Evolutionary conservation across 92 coral and sea anemone genomes (phyloP), one percentile per base, ranked within the genome.

Genomic region (Siderastrea siderea): DNA sequence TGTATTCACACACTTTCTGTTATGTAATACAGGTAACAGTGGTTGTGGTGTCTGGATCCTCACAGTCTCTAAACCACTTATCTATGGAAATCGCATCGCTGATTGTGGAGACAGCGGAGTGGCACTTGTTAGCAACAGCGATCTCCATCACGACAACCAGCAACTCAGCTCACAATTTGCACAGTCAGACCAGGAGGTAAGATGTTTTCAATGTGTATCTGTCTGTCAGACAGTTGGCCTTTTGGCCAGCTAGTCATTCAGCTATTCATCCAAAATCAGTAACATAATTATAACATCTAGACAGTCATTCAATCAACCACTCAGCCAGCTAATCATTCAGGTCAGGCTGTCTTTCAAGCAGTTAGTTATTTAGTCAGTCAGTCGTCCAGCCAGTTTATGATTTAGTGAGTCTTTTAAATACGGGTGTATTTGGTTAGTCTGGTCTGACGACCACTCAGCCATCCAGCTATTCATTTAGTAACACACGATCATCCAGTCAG

Each of bases 21-120:
- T 75, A 10, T 74, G 59, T 53, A 49, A 4, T 16, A 7, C 87
- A 97, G 99, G 94, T 47, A 97, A 95, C 93, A 93, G 98, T 74
- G 99, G 98, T 10, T 97, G 99, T 90, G 99, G 99, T 12, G 94
- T 97, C 15, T 97, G 99, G 99, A 89, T 95, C 43, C 87, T 97
- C 48, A 93, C 99, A 19, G 91, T 94, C 17, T 93, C 99, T 59
- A 94, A 96, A 74, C 99, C 99, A 5, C 93, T 97, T 49, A 93
- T 97, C 65, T 93, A 93, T 86, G 97, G 97, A 26, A 97, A 97
- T 83, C 94, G 93, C 46, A 97, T 97, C 59, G 95, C 93, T 8
- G 94, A 95, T 76, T 93, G 99, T 84, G 96, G 98, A 5, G 99
- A 95, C 72, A 94, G 98, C 48, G 99, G 99, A 1, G 89, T 97